These are phyloP conservation scores for Petaurus breviceps DNA, from an alignment of 2,113 vertebrate species.

Conservation along the genomic window DNA sequence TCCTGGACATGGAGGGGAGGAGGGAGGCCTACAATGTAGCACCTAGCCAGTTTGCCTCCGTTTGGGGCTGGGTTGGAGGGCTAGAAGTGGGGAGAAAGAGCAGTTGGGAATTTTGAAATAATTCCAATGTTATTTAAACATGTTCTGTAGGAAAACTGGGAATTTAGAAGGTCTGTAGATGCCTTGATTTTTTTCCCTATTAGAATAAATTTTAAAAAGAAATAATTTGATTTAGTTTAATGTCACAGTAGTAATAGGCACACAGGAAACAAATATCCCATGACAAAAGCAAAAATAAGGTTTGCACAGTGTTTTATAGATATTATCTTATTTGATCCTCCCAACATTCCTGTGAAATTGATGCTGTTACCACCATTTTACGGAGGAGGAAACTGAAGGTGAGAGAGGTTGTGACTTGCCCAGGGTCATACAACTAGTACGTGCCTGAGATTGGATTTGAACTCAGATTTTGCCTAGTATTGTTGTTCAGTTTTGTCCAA, in stretches of 20 bases:
- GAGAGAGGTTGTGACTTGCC: background rate
- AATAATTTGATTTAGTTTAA: slow-evolving; percentile 72
- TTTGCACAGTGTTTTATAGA: no score
- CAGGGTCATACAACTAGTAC: no score
- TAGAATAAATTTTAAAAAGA: slow-evolving; percentile 54
- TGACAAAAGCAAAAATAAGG: background rate
- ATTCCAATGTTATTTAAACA: slow-evolving; percentile 69
- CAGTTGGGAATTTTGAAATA: slow-evolving; percentile 63
- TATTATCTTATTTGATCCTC: background rate
- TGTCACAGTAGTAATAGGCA: slow-evolving; percentile 40
- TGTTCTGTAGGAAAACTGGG: slow-evolving; percentile 70
- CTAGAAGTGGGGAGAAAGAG: background rate
- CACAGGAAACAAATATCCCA: background rate
- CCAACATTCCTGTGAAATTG: background rate
- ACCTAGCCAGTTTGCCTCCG: background rate
- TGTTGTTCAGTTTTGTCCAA: no score
- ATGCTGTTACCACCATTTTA: background rate
- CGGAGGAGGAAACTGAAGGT: background rate
- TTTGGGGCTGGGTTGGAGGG: background rate
- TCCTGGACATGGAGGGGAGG: background rate
- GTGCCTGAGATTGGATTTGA: no score
- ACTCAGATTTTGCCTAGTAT: no score
- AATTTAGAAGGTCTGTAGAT: slow-evolving; percentile 66
- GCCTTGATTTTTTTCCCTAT: slow-evolving; percentile 74
- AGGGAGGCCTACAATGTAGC: slow-evolving; percentile 33